These are phyloP conservation scores for Pammene fasciana DNA, from an alignment of 2,888 invertebrate species.

Conservation along the genomic window DNA sequence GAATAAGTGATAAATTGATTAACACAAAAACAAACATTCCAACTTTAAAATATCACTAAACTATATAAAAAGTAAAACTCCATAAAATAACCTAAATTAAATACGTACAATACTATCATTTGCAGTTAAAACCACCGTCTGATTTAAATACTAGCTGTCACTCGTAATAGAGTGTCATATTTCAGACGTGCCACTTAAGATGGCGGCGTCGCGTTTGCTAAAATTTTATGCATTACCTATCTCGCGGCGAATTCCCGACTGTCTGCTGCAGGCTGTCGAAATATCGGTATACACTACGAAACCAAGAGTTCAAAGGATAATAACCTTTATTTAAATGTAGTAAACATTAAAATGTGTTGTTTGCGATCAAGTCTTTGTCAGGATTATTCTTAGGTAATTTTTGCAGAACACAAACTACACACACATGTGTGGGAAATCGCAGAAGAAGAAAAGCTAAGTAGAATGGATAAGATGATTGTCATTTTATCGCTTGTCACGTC, in stretches of 20 bases:
- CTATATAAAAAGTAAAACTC: too few species aligned
- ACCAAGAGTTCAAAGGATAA: constrained; percentile 26
- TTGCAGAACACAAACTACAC: too few species aligned
- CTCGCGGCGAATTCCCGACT: constrained; percentile 51
- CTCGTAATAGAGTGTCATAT: constrained; percentile 44
- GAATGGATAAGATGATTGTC: too few species aligned
- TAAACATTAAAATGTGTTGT: neutral
- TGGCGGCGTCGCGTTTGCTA: constrained; percentile 47
- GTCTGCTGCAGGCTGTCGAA: constrained; percentile 55
- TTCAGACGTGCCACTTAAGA: constrained; percentile 46
- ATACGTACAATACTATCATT: too few species aligned
- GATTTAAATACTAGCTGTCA: constrained; percentile 2
- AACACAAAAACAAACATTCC: too few species aligned
- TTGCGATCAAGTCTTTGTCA: neutral
- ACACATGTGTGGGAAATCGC: too few species aligned
- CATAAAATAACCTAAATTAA: too few species aligned
- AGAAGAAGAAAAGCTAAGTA: too few species aligned
- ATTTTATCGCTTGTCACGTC: too few species aligned
- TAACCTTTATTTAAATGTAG: neutral
- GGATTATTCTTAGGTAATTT: neutral
- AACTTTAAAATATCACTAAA: too few species aligned
- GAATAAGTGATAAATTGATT: too few species aligned
- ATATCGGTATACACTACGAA: constrained; percentile 46
- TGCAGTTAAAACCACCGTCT: neutral
- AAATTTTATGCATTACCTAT: constrained; percentile 62